Base-by-base conservation (phyloP, 2,797 vertebrate species). In the Lepilemur septentrionalis region DNA sequence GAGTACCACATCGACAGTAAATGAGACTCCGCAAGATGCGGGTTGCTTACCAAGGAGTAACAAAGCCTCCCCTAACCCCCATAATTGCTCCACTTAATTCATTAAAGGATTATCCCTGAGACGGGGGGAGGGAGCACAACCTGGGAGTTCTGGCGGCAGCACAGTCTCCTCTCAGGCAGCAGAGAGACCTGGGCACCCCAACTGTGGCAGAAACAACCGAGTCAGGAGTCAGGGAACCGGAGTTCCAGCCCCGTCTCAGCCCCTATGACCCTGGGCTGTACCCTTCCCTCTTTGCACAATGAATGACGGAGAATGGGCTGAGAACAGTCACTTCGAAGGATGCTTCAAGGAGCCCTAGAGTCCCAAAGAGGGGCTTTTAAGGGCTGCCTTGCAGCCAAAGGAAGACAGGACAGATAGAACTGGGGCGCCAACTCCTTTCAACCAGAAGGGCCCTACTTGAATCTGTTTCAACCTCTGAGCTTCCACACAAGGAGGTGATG, bases 51-150 rank as follows among this genome's bases (percentile, higher is more conserved):
- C 90, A 72, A 72, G 97, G 95, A 82, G 96, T 59, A 94, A 67
- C 50, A 89, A 78, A 89, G 79, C 63, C 76, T 90, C 72, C 35
- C 35, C 67, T 72, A 91, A 84, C 75, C 86, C 59, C 76, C 91
- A 90, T 98, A 98, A 98, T 98, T 98, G 82, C 95, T 90, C 80
- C 93, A 98, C 96, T 98, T 98, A 98, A 98, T 98, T 98, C 97
- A 98, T 99, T 99, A 98, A 98, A 97, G 98, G 98, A 98, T 99
- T 99, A 98, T 86, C 93, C 43, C 91, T 90, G 84, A 98, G 97
- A 91, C 70, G 89, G 93, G 63, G 84, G 63, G 59, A 23, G 52
- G 18, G 67, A 50, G 73, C 32, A 46, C 73, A 48, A 92, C 88
- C 81, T 92, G 94, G 97, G 97, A 92, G 96, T 96, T 95, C 96